Percentiles rank a stretch among this genome's conserved stretches.
Conservation (phyloP, 2,888 invertebrate species). For the Orchestes rusci region DNA sequence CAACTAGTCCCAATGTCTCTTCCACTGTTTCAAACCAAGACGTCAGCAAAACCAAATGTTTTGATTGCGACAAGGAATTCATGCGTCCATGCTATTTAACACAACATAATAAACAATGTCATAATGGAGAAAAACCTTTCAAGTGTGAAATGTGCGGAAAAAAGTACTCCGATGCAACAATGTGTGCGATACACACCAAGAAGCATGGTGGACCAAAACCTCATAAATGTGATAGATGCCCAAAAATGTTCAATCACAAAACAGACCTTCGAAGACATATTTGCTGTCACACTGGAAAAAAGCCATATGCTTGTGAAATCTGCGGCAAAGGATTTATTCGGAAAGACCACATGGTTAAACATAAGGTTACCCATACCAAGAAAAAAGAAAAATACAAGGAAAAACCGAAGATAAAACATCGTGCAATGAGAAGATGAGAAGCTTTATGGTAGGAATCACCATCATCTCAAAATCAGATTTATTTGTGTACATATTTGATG, state of each 20-base stretch:
- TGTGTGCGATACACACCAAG: conserved; percentile 65
- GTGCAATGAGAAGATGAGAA: conserved; percentile 20
- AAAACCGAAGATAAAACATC: conserved; percentile 5
- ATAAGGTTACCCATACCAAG: conserved; percentile 71
- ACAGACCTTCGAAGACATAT: conserved; percentile 81
- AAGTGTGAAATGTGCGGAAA: conserved; percentile 83
- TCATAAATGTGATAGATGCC: conserved; percentile 77
- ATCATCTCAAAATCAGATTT: too few relatives aligned
- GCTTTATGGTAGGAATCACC: too few relatives aligned
- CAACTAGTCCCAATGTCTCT: conserved; percentile 35
- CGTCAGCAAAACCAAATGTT: conserved; percentile 55
- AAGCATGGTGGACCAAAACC: conserved; percentile 74
- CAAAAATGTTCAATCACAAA: conserved; percentile 86
- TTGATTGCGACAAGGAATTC: conserved; percentile 77
- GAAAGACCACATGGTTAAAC: conserved; percentile 87
- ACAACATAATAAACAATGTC: conserved; percentile 85
- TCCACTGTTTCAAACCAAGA: conserved; percentile 33
- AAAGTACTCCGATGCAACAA: conserved; percentile 64
- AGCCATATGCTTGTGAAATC: conserved; percentile 72
- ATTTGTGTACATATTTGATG: too few relatives aligned
- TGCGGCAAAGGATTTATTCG: conserved; percentile 85
- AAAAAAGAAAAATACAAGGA: conserved; percentile 40
- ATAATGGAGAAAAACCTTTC: conserved; percentile 78
- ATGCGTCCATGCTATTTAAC: conserved; percentile 83
- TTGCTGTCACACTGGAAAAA: conserved; percentile 80